phyloP scores from a whole-genome alignment of 1,140 invertebrate species.

The Drosophila athabasca region DNA sequence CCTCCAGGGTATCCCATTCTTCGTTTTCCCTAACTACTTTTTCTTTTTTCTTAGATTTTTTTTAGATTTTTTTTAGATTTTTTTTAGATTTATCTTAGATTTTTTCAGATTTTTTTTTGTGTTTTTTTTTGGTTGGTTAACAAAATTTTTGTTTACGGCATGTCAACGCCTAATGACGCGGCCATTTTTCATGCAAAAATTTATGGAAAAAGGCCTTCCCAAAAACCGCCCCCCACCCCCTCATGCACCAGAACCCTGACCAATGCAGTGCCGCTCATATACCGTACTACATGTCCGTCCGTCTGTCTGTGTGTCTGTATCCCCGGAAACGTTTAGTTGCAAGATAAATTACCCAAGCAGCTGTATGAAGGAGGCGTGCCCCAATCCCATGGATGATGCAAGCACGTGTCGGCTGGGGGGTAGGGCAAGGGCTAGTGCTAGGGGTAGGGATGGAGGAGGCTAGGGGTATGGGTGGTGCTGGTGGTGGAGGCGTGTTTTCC shows the following conservation, averaged over 20 bases:
- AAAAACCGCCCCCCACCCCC: too few relatives aligned
- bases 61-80: conserved; percentile 8
- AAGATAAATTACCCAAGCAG: conserved; percentile 72
- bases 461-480: neutral
- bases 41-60: conserved; percentile 30
- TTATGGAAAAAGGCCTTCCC: conserved; percentile 8
- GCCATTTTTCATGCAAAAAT: conserved; percentile 70
- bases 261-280: too few relatives aligned
- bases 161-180: conserved; percentile 79
- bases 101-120: neutral
- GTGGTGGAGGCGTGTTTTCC: conserved; percentile 2
- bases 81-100: conserved; percentile 7
- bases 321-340: conserved; percentile 74
- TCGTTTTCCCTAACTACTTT: conserved; percentile 48
- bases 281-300: neutral
- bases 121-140: conserved; percentile 13
- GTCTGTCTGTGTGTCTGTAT: too few relatives aligned
- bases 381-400: neutral
- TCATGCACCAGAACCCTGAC: too few relatives aligned
- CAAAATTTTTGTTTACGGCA: conserved; percentile 73
- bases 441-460: neutral
- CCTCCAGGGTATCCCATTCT: neutral
- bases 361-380: conserved; percentile 30
- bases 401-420: conserved; percentile 20
- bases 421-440: neutral